These are phyloP conservation scores for Epizoanthus ramosus DNA, from an alignment of 92 coral and sea anemone species.

Conservation along the genomic window DNA sequence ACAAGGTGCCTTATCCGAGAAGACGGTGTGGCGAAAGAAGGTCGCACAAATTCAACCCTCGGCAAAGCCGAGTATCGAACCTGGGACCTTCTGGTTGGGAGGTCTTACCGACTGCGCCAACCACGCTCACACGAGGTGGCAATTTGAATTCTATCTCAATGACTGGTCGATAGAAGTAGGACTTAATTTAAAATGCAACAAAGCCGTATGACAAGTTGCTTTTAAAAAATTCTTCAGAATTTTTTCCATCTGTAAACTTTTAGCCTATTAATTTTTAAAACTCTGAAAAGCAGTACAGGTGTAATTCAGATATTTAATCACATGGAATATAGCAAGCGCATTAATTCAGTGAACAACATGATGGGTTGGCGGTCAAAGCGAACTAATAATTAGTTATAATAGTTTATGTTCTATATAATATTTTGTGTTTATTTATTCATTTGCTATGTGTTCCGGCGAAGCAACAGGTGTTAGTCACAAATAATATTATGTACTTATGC, in stretches of 20 bases:
- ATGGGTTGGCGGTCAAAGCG: slow-evolving; percentile 2
- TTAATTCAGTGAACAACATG: background rate
- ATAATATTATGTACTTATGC: background rate
- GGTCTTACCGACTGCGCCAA: no score
- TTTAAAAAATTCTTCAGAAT: background rate
- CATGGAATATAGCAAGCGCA: background rate
- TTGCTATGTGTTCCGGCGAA: background rate
- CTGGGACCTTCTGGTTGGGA: no score
- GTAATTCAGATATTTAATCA: background rate
- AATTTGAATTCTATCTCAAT: background rate
- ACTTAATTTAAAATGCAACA: background rate
- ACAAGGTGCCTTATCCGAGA: no score
- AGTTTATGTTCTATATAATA: background rate
- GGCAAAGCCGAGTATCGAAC: no score
- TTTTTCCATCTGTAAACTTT: background rate
- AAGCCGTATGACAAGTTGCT: background rate
- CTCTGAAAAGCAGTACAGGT: background rate
- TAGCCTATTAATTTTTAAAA: background rate
- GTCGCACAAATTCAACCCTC: no score
- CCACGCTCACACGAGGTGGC: background rate
- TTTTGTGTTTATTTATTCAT: background rate
- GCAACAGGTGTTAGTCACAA: slow-evolving; percentile 32
- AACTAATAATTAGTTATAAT: background rate
- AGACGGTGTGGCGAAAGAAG: no score
- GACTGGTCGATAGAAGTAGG: background rate